Conservation (phyloP, 2,888 invertebrate species). For the Trilocha varians region DNA sequence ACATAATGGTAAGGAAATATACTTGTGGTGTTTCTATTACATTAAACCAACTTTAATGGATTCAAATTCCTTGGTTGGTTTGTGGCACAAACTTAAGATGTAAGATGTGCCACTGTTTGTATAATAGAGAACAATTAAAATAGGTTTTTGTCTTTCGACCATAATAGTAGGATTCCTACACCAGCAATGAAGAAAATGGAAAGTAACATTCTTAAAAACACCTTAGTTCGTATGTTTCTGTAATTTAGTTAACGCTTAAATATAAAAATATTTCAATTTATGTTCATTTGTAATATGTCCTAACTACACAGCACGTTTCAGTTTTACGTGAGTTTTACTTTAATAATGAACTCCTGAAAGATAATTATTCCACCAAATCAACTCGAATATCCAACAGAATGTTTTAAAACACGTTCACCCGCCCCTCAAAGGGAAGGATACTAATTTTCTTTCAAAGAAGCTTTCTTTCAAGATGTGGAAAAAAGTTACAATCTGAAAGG, state of each 20-base stretch:
- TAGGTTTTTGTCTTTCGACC: too few relatives aligned
- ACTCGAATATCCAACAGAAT: slow-evolving; percentile 54
- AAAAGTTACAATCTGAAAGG: slow-evolving; percentile 73
- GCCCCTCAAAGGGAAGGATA: slow-evolving; percentile 66
- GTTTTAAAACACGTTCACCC: slow-evolving; percentile 55
- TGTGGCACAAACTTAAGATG: too few relatives aligned
- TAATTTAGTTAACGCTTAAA: too few relatives aligned
- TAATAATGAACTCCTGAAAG: slow-evolving; percentile 23
- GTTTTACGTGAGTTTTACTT: neutral
- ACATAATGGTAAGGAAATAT: slow-evolving; percentile 1
- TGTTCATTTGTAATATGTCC: too few relatives aligned
- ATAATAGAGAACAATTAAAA: too few relatives aligned
- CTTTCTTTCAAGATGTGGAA: slow-evolving; percentile 69
- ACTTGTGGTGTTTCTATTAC: slow-evolving; percentile 1
- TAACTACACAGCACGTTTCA: too few relatives aligned
- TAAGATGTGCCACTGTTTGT: too few relatives aligned
- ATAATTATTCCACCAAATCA: slow-evolving; percentile 64
- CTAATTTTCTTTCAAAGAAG: slow-evolving; percentile 71
- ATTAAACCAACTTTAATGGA: neutral
- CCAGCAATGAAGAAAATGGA: too few relatives aligned
- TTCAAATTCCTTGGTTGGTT: neutral
- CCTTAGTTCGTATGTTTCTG: too few relatives aligned
- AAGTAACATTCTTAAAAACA: too few relatives aligned
- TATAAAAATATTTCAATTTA: too few relatives aligned
- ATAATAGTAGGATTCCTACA: too few relatives aligned